Conservation (phyloP, 2,797 vertebrate species). For the Eremophila alpestris region DNA sequence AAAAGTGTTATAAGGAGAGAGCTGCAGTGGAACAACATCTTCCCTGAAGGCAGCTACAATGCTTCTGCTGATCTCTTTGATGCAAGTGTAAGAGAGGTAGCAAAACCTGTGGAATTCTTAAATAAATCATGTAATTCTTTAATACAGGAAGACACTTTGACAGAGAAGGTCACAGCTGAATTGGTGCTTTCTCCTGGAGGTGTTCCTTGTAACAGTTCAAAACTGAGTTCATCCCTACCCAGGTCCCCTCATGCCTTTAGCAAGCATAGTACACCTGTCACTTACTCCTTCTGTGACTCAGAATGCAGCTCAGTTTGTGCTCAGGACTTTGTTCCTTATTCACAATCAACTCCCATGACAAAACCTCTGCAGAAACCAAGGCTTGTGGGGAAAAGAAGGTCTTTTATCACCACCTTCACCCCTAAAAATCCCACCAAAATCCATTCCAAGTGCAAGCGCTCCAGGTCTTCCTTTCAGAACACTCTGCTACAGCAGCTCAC, state of each 20-base stretch:
- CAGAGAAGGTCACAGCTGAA: slow-evolving; percentile 20
- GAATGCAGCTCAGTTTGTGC: slow-evolving; percentile 25
- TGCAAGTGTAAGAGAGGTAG: slow-evolving; percentile 23
- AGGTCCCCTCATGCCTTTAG: background rate
- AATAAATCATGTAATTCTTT: slow-evolving; percentile 27
- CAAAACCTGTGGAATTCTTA: slow-evolving; percentile 4
- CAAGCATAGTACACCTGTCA: slow-evolving; percentile 33
- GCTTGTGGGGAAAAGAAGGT: background rate
- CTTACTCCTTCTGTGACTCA: background rate
- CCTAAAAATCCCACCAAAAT: slow-evolving; percentile 20
- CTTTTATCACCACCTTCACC: background rate
- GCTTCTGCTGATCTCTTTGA: slow-evolving; percentile 82
- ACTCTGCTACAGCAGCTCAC: slow-evolving; percentile 26
- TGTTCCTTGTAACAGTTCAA: background rate
- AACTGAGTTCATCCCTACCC: background rate
- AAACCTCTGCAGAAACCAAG: slow-evolving; percentile 33
- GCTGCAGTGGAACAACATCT: background rate
- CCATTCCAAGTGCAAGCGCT: slow-evolving; percentile 38
- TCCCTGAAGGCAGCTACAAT: slow-evolving; percentile 64
- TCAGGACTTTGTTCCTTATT: slow-evolving; percentile 72
- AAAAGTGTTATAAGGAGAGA: background rate
- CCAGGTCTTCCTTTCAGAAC: slow-evolving; percentile 43
- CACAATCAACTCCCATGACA: slow-evolving; percentile 77
- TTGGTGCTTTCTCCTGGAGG: background rate
- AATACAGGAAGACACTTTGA: background rate